Evolutionary conservation across 2,888 invertebrate genomes (phyloP).

Genomic region (Therioaphis trifolii): DNA sequence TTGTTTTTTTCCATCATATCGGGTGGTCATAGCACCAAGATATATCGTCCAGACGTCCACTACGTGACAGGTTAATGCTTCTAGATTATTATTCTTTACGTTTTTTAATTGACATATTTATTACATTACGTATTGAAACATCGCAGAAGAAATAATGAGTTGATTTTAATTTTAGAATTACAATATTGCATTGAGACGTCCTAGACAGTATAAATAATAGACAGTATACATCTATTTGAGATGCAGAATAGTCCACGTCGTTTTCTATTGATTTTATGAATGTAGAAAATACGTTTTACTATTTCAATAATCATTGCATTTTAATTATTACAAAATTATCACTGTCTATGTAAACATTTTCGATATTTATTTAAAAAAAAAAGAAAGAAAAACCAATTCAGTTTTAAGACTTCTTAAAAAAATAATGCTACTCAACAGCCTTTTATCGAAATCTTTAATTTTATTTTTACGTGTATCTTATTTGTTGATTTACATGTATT

Average conservation of each 20-base stretch:
- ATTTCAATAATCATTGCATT: too few relatives aligned
- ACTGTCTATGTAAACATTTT: too few relatives aligned
- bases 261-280: background rate
- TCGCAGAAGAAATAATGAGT: conserved; percentile 37
- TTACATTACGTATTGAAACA: conserved; percentile 46
- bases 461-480: too few relatives aligned
- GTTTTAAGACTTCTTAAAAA: too few relatives aligned
- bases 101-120: conserved; percentile 62
- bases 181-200: conserved; percentile 1
- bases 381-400: too few relatives aligned
- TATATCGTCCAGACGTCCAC: conserved; percentile 59
- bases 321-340: too few relatives aligned
- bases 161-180: conserved; percentile 51
- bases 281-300: too few relatives aligned
- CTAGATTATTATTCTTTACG: conserved; percentile 45
- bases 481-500: too few relatives aligned
- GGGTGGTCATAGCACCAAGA: conserved; percentile 60
- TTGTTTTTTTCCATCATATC: conserved; percentile 62
- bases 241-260: background rate
- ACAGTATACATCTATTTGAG: background rate
- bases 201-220: conserved; percentile 10
- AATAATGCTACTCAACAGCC: too few relatives aligned
- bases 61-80: conserved; percentile 60
- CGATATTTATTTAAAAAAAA: too few relatives aligned
- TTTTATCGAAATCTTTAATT: too few relatives aligned